Evolutionary conservation across 2,113 vertebrate species (phyloP).

Genomic region (Jaculus jaculus): DNA sequence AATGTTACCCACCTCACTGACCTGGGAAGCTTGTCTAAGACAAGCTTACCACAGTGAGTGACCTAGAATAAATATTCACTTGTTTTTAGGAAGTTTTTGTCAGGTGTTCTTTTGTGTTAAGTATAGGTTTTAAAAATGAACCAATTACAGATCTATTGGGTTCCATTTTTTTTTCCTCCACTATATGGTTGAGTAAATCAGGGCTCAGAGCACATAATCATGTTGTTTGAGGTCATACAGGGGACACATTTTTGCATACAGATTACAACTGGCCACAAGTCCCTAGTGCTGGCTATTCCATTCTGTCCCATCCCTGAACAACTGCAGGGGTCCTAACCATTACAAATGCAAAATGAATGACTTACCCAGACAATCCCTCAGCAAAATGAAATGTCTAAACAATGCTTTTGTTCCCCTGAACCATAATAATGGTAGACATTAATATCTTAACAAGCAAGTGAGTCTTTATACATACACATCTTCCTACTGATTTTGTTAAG

Average conservation of each 20-base stretch:
- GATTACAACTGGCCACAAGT: background rate
- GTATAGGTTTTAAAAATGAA: background rate
- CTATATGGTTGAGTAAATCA: background rate
- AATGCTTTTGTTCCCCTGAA: slow-evolving; percentile 30
- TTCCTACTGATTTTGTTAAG: background rate
- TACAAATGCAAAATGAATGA: background rate
- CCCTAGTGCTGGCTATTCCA: too few relatives aligned
- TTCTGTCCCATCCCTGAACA: background rate
- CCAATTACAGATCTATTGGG: background rate
- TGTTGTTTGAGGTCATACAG: background rate
- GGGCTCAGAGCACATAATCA: background rate
- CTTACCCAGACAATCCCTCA: background rate
- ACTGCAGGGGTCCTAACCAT: background rate
- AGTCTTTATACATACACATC: slow-evolving; percentile 20
- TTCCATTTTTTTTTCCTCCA: background rate
- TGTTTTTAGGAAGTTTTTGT: background rate
- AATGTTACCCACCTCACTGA: too few relatives aligned
- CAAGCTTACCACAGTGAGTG: background rate
- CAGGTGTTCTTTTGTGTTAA: background rate
- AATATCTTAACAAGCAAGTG: background rate
- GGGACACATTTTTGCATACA: background rate
- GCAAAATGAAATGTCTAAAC: background rate
- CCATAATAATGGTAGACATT: background rate
- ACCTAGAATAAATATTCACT: background rate
- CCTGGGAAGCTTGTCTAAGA: background rate